These are phyloP conservation scores for Heliconius hewitsoni DNA, from an alignment of 1,140 invertebrate species.

Conservation along the genomic window DNA sequence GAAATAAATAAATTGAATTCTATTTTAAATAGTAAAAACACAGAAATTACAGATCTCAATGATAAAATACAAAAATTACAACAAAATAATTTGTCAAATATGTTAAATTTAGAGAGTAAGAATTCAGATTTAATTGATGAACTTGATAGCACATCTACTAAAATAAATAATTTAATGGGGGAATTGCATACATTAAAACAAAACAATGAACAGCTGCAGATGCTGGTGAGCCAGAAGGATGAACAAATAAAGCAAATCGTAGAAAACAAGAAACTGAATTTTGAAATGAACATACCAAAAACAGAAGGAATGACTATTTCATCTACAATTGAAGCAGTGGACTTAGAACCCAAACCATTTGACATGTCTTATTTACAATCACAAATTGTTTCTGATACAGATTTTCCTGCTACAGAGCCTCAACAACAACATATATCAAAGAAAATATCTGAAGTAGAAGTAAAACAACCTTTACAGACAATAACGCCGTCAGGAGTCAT, in stretches of 20 bases:
- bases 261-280: conserved; percentile 66
- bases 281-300: conserved; percentile 78
- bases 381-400: conserved; percentile 62
- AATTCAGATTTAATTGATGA: conserved; percentile 51
- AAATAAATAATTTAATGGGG: conserved; percentile 45
- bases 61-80: conserved; percentile 57
- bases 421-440: conserved; percentile 33
- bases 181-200: conserved; percentile 30
- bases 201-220: conserved; percentile 56
- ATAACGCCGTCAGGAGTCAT: conserved; percentile 31
- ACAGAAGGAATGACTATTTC: conserved; percentile 76
- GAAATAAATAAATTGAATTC: conserved; percentile 76
- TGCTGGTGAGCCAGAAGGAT: conserved; percentile 55
- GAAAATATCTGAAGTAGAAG: conserved; percentile 47
- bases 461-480: conserved; percentile 36
- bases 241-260: conserved; percentile 69
- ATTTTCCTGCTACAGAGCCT: neutral
- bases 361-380: conserved; percentile 62
- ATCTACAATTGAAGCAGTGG: conserved; percentile 69
- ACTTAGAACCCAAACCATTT: conserved; percentile 44
- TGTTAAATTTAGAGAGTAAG: conserved; percentile 54
- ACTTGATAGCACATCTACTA: conserved; percentile 37
- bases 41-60: conserved; percentile 63
- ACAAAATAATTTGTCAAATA: conserved; percentile 44
- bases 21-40: conserved; percentile 61